These are phyloP conservation scores for Ceratitis capitata DNA, from an alignment of 1,140 invertebrate genomes.

Conservation along the genomic window DNA sequence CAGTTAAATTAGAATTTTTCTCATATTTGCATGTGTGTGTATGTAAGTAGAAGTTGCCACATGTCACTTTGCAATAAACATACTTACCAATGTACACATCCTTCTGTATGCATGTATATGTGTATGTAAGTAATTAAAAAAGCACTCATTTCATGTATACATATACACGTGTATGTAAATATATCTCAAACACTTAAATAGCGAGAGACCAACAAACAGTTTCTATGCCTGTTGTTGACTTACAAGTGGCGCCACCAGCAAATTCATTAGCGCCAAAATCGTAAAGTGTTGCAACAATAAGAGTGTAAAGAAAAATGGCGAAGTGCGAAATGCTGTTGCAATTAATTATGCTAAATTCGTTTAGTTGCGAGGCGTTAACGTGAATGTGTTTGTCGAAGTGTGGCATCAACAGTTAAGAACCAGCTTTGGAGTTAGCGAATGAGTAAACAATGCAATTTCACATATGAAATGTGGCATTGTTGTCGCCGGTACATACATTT, in stretches of 20 bases:
- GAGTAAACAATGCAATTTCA: background rate
- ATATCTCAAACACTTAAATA: background rate
- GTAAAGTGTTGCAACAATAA: constrained; percentile 25
- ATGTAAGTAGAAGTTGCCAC: background rate
- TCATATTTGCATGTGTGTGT: background rate
- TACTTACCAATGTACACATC: background rate
- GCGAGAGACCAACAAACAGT: background rate
- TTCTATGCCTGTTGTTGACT: background rate
- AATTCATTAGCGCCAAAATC: constrained; percentile 31
- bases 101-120: too few relatives aligned
- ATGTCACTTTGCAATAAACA: background rate
- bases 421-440: background rate
- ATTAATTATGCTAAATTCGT: constrained; percentile 65
- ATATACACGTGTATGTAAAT: background rate
- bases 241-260: constrained; percentile 18
- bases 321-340: constrained; percentile 60
- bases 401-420: background rate
- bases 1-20: constrained; percentile 18
- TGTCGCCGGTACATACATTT: background rate
- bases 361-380: background rate
- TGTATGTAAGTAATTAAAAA: too few relatives aligned
- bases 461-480: background rate
- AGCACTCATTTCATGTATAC: too few relatives aligned
- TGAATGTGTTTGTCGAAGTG: background rate
- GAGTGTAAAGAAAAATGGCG: constrained; percentile 46